Base-by-base conservation (phyloP, 2,113 vertebrate genomes). In the Menidia beryllina region DNA sequence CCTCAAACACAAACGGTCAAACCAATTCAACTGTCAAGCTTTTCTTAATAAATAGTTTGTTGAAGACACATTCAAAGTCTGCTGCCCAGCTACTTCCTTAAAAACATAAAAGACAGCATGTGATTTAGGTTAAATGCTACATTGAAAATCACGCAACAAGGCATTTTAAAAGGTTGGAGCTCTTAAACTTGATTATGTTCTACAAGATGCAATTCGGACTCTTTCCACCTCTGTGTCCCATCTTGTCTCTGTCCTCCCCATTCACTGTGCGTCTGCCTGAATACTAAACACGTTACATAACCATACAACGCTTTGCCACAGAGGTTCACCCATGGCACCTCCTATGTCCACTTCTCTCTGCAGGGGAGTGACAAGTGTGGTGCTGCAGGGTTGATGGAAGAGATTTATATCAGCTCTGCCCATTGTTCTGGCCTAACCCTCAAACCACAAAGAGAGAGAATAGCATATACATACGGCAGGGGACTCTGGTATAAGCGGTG, bases 211-310 rank as follows among this genome's bases (percentile, higher is more conserved):
- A 7, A 49, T 61, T 34, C 48, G 56, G 54, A 68, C 45, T 68
- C 41, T 56, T 69, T 38, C 50, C 57, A 72, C 47, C 69, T 34
- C 58, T 64, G 65, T 52, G 20, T 59, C 38, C 34, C 30, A 9
- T 66, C 53, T 62, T 34, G 38, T 34, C 45, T 49, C 50, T 20
- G 12, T 56, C 38, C 27, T 73, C 54, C 6, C 38, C 61, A 15
- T 21, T 15, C 25, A 52, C 39, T 66, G 36, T 47, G 73, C 64
- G 52, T 34, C 72, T 68, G 72, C 60, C 65, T 77, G 78, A 86
- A 85, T 86, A 71, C 68, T 60, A 75, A 88, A 81, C 50, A 23
- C 48, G 26, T 86, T 89, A 89, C 34, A 59, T 82, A 86, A 85
- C 52, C 19, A 3, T 20, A 72, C 72, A 49, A 45, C 13, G 62